Evolutionary conservation across 23 tunicate species (phyloP).

Genomic region (Aplidium turbinatum): DNA sequence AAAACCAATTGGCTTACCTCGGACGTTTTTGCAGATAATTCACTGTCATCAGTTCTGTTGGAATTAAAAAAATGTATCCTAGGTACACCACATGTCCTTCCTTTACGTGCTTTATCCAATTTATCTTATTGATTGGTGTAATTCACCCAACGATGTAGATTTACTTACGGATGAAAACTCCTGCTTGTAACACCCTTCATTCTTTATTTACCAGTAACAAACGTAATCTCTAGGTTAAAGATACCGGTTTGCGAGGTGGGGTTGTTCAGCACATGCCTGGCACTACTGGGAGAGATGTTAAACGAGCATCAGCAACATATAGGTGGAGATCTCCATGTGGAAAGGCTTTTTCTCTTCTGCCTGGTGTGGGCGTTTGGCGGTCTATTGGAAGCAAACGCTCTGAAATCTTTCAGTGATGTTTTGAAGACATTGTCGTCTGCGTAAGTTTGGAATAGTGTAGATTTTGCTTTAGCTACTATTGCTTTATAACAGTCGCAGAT

Average conservation of each 20-base stretch:
- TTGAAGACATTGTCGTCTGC: constrained; percentile 74
- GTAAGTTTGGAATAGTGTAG: no score
- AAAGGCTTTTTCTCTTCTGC: constrained; percentile 77
- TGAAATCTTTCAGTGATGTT: constrained; percentile 73
- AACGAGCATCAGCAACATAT: constrained; percentile 87
- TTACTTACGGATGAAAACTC: no score
- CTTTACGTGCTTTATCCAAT: no score
- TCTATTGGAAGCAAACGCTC: constrained; percentile 63
- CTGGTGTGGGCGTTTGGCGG: constrained; percentile 93
- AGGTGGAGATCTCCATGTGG: constrained; percentile 82
- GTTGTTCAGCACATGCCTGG: constrained; percentile 62
- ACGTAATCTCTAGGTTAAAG: constrained; percentile 25
- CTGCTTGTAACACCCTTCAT: not conserved
- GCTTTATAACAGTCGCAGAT: no score
- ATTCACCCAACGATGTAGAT: no score
- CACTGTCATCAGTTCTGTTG: no score
- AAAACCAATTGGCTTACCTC: no score
- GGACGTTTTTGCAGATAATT: no score
- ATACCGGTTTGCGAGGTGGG: constrained; percentile 88
- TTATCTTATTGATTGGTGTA: no score
- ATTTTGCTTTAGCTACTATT: no score
- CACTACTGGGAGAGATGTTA: constrained; percentile 76
- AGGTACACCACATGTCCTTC: no score
- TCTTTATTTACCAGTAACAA: not conserved
- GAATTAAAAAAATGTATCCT: no score